Conservation (phyloP, 2,113 vertebrate genomes). For the Nipponia nippon region DNA sequence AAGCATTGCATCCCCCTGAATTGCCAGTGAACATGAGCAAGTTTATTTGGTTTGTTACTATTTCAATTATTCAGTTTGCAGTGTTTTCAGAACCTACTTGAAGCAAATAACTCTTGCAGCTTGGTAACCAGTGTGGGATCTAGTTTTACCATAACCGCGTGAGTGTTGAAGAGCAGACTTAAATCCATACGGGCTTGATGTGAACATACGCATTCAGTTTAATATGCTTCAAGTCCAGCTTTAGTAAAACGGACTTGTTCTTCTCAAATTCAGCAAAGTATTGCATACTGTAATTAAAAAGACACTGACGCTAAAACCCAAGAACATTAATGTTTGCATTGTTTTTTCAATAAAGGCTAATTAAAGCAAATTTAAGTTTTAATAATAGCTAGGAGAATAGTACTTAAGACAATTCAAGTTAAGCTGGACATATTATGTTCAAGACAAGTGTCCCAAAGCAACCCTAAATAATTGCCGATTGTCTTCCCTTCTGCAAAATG, state of each 20-base stretch:
- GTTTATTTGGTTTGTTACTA: not conserved
- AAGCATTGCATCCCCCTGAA: not conserved
- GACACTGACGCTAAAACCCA: not conserved
- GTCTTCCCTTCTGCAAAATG: not conserved
- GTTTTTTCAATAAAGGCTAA: slow-evolving; percentile 13
- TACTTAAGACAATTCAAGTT: not conserved
- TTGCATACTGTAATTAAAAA: not conserved
- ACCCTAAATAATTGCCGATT: not conserved
- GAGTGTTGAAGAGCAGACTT: not conserved
- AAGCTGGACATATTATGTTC: not conserved
- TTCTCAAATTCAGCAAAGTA: not conserved
- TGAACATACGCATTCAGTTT: not conserved
- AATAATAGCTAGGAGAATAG: not conserved
- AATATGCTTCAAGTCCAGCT: not conserved
- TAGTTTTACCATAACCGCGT: not conserved
- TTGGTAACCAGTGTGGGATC: not conserved
- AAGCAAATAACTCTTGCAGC: not conserved
- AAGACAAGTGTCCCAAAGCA: not conserved
- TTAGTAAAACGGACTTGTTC: not conserved
- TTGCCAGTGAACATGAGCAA: not conserved
- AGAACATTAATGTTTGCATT: not conserved
- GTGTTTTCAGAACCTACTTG: not conserved
- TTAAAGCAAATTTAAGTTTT: slow-evolving; percentile 37
- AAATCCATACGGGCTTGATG: not conserved
- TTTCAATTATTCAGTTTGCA: not conserved